Base-by-base conservation (phyloP, 2,888 invertebrate genomes). In the Ochropleura plecta region DNA sequence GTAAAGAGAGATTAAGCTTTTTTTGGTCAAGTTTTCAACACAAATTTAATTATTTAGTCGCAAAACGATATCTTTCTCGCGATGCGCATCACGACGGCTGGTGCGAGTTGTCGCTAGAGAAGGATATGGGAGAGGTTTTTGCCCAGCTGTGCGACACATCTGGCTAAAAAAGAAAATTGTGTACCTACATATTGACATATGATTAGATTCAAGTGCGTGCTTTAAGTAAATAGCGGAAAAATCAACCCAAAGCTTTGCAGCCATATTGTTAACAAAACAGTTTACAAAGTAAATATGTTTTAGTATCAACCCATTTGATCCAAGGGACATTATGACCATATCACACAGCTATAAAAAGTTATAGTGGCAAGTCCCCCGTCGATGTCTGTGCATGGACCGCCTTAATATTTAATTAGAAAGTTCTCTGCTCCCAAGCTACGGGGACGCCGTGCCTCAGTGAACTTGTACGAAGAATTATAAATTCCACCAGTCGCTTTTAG, bases 371-470 rank as follows among this genome's bases (percentile, higher is more conserved):
- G 88, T 87, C 87, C 79, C 83, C 62, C 86, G 88, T 86, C 88
- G 88, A 88, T 87, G 89, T 88, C 88, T 89, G 89, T 90, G 87
- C 86, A 85, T 82, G 90, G 89, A 88, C 90, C 87, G 88, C 91
- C 90, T 94, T 92, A 93, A 94, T 94, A 93, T 94, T 94, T 94
- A 93, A 94, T 94, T 93, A 93, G 91, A 92, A 94, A 94, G 92
- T 94, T 94, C 90, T 88, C 90, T 85, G 83, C 86, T 87, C 87
- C 83, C 88, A 76, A 86, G 86, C 85, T 84, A 83, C 85, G 86
- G 71, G 85, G 84, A 82, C 83, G 84, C 87, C 85, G 87, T 83
- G 90, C 88, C 89, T 89, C 89, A 88, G 83, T 90, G 87, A 91
- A 92, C 90, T 91, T 91, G 86, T 87, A 88, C 88, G 87, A 90